Conservation (phyloP, 2,797 vertebrate genomes). For the Smutsia temminckii region DNA sequence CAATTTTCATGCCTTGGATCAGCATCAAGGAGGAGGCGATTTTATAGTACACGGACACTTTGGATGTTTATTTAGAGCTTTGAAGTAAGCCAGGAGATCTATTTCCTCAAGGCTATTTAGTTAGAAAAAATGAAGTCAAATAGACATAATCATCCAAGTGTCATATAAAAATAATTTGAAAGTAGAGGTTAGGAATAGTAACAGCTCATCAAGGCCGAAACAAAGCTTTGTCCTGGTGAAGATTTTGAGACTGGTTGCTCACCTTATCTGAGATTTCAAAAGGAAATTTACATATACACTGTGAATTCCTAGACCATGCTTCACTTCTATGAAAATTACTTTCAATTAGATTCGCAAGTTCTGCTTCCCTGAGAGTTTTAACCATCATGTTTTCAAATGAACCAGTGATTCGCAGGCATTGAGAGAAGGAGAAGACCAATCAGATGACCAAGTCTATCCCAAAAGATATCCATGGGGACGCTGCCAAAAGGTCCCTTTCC, state of each 20-base stretch:
- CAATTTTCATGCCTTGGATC: constrained; percentile 40
- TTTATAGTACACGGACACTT: background rate
- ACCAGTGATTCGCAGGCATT: background rate
- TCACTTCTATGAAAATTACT: constrained; percentile 62
- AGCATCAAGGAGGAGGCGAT: background rate
- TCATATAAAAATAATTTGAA: constrained; percentile 56
- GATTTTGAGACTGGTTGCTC: background rate
- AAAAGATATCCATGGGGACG: background rate
- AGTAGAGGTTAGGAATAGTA: constrained; percentile 36
- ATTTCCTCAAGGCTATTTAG: constrained; percentile 60
- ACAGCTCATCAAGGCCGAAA: constrained; percentile 19
- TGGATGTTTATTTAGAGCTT: constrained; percentile 58
- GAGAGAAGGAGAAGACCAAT: constrained; percentile 8
- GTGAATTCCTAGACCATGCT: constrained; percentile 14
- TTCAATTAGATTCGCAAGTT: constrained; percentile 70
- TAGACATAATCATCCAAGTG: constrained; percentile 54
- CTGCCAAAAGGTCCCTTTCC: constrained; percentile 29
- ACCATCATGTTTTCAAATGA: constrained; percentile 53
- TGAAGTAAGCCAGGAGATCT: constrained; percentile 50
- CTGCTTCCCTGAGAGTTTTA: constrained; percentile 52
- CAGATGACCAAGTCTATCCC: background rate
- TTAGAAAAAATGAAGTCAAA: constrained; percentile 73
- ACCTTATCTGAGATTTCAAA: background rate
- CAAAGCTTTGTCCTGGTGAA: background rate
- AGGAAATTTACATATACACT: background rate